Base-by-base conservation (phyloP, 1,140 invertebrate genomes). In the Dreissena polymorpha region DNA sequence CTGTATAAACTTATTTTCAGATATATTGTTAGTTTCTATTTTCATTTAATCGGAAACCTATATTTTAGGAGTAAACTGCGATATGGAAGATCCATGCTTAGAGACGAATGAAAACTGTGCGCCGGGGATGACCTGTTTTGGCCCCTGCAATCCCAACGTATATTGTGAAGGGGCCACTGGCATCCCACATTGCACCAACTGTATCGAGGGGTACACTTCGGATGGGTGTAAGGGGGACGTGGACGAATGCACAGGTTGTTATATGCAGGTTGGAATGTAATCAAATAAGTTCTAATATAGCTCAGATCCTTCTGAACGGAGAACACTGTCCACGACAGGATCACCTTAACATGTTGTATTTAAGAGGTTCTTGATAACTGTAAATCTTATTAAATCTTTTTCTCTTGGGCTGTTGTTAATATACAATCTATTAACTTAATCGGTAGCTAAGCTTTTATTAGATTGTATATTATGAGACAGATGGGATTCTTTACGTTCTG, bases 111-210 rank as follows among this genome's bases (percentile, higher is more conserved):
- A 64, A 39, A 39, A 78, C n/a, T 78, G 76, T 70, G 50, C 76
- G 5, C 21, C 18, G 13, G 67, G 49, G 16, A 78, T 49, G 12
- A 18, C 29, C 5, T 78, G 76, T 49, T 78, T 27, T 13, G 76
- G 76, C 18, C 23, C 50, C 21, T 78, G 76, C 39, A 51, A 55
- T 69, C 76, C 76, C 2, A 78, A 78, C 51, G 25, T 78, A 16
- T 29, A 55, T 0, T 78, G 76, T 57, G 76, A 78, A 29, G 76
- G 76, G 18, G 76, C 76, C n/a, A 78, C 76, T 25, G 76, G 76
- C 23, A 29, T 14, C 10, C 63, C 76, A 27, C 65, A 69, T 14
- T 78, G 76, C 39, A 18, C 49, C 14, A 65, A 53, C 18, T 78
- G 76, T 53, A 65, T 78, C 2, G 76, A 50, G 21, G 76, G 76